Evolutionary conservation across 2,797 vertebrate genomes (phyloP).

Genomic region (Strix occidentalis): DNA sequence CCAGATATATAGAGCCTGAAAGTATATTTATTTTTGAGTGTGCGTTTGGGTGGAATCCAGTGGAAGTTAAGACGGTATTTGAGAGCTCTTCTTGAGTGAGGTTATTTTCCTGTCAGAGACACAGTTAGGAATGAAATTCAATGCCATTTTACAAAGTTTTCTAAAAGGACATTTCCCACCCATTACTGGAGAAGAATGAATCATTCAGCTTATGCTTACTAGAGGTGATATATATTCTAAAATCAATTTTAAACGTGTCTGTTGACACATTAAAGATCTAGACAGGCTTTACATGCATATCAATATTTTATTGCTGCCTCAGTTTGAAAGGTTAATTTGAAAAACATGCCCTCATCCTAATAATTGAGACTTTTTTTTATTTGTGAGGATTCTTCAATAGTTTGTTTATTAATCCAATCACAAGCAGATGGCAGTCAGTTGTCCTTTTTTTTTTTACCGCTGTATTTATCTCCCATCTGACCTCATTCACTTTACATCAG

Average conservation of each 20-base stretch:
- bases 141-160: not conserved
- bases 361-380: not conserved
- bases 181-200: not conserved
- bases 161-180: not conserved
- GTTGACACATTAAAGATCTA: not conserved
- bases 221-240: not conserved
- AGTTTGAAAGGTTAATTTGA: slow-evolving; percentile 39
- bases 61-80: not conserved
- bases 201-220: not conserved
- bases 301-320: not conserved
- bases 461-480: slow-evolving; percentile 4
- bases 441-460: accelerated
- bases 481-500: not conserved
- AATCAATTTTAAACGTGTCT: not conserved
- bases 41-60: not conserved
- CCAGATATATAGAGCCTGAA: not conserved
- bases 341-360: not conserved
- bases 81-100: not conserved
- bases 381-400: not conserved
- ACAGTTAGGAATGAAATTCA: not conserved
- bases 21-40: not conserved
- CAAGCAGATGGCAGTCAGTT: not conserved
- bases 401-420: not conserved
- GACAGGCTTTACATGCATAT: not conserved
- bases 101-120: not conserved